These are phyloP conservation scores for Peromyscus eremicus DNA, from an alignment of 2,797 vertebrate species.

Conservation along the genomic window DNA sequence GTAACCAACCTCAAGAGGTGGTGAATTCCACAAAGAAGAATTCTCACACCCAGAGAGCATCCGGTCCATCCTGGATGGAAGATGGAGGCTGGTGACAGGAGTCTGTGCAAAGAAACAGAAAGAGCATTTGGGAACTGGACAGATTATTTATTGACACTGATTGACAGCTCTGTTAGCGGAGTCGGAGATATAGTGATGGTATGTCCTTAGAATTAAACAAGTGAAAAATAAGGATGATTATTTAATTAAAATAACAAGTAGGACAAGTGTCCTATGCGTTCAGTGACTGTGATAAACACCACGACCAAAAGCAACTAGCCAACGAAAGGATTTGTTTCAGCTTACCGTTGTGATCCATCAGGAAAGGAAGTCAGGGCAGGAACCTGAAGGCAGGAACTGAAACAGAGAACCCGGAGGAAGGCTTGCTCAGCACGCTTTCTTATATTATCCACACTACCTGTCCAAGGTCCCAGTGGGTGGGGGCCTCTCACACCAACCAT, in stretches of 20 bases:
- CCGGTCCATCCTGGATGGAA: not conserved
- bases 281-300: not conserved
- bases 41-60: not conserved
- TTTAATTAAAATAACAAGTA: not conserved
- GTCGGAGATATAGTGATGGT: not conserved
- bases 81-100: not conserved
- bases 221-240: not conserved
- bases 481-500: not conserved
- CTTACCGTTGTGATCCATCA: not conserved
- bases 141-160: not conserved
- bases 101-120: not conserved
- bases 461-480: not conserved
- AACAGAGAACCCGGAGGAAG: not conserved
- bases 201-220: conserved; percentile 3
- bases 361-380: not conserved
- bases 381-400: not conserved
- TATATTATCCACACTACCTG: not conserved
- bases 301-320: no score
- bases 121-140: not conserved
- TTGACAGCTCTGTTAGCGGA: not conserved
- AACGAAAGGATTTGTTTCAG: not conserved
- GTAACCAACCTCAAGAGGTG: not conserved
- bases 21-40: not conserved
- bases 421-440: not conserved
- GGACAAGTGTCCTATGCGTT: not conserved